phyloP scores from a whole-genome alignment of 2,113 vertebrate species.

The Puffinus mauretanicus region DNA sequence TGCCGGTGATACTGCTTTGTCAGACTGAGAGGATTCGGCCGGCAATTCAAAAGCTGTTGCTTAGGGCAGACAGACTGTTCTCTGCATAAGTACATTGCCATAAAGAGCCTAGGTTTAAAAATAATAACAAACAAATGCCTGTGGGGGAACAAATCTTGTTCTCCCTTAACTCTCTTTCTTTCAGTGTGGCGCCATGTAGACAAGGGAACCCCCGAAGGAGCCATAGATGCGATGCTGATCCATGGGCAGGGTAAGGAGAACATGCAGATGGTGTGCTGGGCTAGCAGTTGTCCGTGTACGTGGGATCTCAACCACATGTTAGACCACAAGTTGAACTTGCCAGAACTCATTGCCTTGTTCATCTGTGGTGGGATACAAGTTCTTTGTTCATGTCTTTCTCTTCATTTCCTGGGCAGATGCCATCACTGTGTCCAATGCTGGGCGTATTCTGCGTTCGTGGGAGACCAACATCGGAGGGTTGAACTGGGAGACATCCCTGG shows the following conservation, averaged over 20 bases:
- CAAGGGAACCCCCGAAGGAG: conserved; percentile 85
- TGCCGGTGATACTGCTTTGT: accelerated
- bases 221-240: conserved; percentile 83
- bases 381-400: neutral
- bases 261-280: accelerated
- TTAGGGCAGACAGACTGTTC: neutral
- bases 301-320: accelerated
- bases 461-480: conserved; percentile 90
- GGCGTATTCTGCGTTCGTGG: conserved; percentile 91
- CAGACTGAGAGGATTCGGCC: neutral
- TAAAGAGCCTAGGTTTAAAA: accelerated
- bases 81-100: accelerated
- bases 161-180: accelerated
- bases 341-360: neutral
- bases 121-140: accelerated
- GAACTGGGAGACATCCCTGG: conserved; percentile 92
- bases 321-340: neutral
- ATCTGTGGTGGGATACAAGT: accelerated
- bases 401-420: conserved; percentile 77
- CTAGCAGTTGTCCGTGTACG: accelerated
- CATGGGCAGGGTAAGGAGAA: conserved; percentile 85
- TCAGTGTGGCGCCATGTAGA: conserved; percentile 96
- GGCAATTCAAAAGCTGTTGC: accelerated
- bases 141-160: accelerated
- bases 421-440: conserved; percentile 84